Evolutionary conservation across 2,888 invertebrate genomes (phyloP).

Genomic region (Drosophila meridiana): DNA sequence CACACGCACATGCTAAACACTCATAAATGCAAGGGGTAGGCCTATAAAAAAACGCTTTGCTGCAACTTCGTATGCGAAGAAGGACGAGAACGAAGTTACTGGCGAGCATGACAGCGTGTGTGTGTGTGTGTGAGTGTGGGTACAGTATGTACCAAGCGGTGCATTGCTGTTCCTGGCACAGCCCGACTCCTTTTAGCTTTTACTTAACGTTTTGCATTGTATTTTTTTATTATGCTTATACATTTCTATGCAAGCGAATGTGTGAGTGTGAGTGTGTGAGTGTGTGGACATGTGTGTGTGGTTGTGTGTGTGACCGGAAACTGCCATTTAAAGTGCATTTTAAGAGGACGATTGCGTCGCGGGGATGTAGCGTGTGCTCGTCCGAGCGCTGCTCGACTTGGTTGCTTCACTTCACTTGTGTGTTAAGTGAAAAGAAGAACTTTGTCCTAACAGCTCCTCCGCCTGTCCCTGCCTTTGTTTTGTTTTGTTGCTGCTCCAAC

Average conservation of each 20-base stretch:
- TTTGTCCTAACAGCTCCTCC: slow-evolving; percentile 41
- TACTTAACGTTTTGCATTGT: slow-evolving; percentile 70
- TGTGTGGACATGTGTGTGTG: slow-evolving; percentile 28
- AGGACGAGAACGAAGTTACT: slow-evolving; percentile 61
- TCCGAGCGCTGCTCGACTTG: slow-evolving; percentile 48
- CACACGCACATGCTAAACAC: slow-evolving; percentile 6
- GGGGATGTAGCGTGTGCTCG: slow-evolving; percentile 42
- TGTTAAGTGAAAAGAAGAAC: slow-evolving; percentile 68
- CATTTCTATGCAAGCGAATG: slow-evolving; percentile 51
- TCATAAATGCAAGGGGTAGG: slow-evolving; percentile 60
- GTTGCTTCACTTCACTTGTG: slow-evolving; percentile 65
- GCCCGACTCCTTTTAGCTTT: slow-evolving; percentile 66
- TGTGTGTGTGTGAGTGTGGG: slow-evolving; percentile 47
- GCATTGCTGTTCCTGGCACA: slow-evolving; percentile 78
- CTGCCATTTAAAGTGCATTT: slow-evolving; percentile 84
- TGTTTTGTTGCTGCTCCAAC: background rate
- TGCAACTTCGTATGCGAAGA: slow-evolving; percentile 49
- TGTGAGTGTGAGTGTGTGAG: slow-evolving; percentile 2
- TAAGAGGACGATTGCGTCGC: slow-evolving; percentile 70
- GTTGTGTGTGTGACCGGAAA: slow-evolving; percentile 82
- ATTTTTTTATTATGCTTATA: slow-evolving; percentile 58
- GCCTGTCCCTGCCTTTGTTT: background rate
- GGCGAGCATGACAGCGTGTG: slow-evolving; percentile 67
- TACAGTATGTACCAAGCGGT: slow-evolving; percentile 83
- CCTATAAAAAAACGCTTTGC: slow-evolving; percentile 65